Conservation (phyloP, 2,113 vertebrate genomes). For the Nothobranchius furzeri region DNA sequence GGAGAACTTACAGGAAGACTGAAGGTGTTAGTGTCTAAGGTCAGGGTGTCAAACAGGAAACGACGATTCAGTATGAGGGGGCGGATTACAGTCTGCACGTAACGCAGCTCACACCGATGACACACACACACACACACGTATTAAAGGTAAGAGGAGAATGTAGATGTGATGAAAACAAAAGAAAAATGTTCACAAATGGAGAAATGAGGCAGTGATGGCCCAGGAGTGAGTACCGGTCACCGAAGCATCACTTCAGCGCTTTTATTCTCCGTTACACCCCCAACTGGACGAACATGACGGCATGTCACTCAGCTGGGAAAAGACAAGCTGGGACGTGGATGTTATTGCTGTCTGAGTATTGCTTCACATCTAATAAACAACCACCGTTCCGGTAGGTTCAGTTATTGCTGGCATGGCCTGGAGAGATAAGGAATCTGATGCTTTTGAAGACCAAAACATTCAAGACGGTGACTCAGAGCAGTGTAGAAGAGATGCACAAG, state of each 20-base stretch:
- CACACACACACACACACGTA: conserved; percentile 20
- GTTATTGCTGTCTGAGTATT: conserved; percentile 85
- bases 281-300: neutral
- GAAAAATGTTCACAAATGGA: neutral
- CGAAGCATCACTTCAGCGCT: no score
- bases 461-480: conserved; percentile 46
- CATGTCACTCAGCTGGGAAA: conserved; percentile 35
- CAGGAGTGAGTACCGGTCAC: conserved; percentile 8
- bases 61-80: conserved; percentile 32
- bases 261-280: conserved; percentile 1
- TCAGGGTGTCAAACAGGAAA: conserved; percentile 53
- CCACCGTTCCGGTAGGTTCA: conserved; percentile 44
- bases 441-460: conserved; percentile 5
- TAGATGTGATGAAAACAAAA: neutral
- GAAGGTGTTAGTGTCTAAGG: conserved; percentile 62
- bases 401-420: conserved; percentile 77
- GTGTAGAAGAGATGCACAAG: conserved; percentile 16
- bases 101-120: conserved; percentile 55
- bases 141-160: no score
- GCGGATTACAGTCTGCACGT: conserved; percentile 43
- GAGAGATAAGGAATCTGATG: conserved; percentile 12
- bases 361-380: conserved; percentile 72
- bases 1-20: conserved; percentile 77
- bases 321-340: conserved; percentile 52
- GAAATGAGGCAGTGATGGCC: conserved; percentile 58